Conservation (phyloP, 2,888 invertebrate genomes). For the Drosophila neotestacea region DNA sequence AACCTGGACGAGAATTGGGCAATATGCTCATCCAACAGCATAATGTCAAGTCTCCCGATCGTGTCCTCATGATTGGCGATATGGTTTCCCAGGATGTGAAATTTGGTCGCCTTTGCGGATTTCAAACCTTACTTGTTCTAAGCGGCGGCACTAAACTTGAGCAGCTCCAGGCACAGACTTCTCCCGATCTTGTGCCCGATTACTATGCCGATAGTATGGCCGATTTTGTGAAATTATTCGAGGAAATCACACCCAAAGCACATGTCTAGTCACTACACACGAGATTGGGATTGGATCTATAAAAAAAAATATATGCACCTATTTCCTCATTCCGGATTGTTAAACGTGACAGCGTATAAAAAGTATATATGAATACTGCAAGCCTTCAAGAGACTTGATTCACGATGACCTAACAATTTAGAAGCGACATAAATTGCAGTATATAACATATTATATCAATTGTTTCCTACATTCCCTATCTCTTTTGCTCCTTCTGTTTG, state of each 20-base stretch:
- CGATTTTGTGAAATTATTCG: conserved; percentile 78
- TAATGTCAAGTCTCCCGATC: conserved; percentile 87
- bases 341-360: not conserved
- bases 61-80: conserved; percentile 94
- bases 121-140: conserved; percentile 91
- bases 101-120: conserved; percentile 89
- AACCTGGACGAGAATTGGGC: conserved; percentile 85
- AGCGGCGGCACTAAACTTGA: conserved; percentile 84
- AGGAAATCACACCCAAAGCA: conserved; percentile 49
- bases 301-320: not conserved
- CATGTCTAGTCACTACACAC: conserved; percentile 45
- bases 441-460: not conserved
- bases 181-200: conserved; percentile 71
- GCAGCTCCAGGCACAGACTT: conserved; percentile 63
- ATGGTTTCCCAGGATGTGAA: conserved; percentile 93
- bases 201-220: conserved; percentile 82
- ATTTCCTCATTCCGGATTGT: not conserved
- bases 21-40: conserved; percentile 74
- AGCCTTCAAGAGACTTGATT: not conserved
- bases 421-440: not conserved
- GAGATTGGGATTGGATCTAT: not conserved
- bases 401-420: not conserved
- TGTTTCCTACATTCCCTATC: not conserved
- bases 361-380: not conserved
- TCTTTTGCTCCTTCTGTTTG: not conserved